Conservation (phyloP, 2,797 vertebrate genomes). For the Pristis pectinata region DNA sequence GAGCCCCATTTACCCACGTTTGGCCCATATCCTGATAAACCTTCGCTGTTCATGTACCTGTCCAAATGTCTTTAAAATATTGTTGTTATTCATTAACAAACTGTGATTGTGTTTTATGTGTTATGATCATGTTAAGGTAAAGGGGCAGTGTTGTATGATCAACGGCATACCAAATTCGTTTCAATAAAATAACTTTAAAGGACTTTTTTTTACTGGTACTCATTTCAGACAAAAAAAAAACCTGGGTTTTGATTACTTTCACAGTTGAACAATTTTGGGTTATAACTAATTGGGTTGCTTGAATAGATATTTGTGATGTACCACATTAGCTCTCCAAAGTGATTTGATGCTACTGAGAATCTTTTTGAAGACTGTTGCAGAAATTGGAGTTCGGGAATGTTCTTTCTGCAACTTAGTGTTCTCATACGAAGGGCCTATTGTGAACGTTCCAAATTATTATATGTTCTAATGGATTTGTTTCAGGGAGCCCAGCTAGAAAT, state of each 20-base stretch:
- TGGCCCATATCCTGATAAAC: no score
- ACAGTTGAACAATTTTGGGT: no score
- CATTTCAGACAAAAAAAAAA: no score
- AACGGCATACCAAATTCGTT: no score
- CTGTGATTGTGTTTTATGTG: background rate
- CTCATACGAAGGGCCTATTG: background rate
- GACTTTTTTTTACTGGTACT: no score
- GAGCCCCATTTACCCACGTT: no score
- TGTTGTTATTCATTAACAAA: background rate
- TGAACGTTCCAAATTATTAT: background rate
- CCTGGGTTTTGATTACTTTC: no score
- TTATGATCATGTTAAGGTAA: no score
- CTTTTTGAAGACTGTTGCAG: background rate
- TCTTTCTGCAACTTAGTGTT: background rate
- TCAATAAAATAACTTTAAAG: no score
- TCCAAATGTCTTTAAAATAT: no score
- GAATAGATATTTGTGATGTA: background rate
- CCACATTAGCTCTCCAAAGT: background rate
- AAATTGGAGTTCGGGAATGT: background rate
- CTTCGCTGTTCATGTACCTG: no score
- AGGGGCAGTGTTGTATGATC: background rate
- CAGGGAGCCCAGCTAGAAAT: background rate
- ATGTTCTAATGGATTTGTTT: background rate
- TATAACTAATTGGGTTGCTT: no score
- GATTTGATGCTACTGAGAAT: background rate